Conservation (phyloP, 2,797 vertebrate genomes). For the Crypturellus tataupa region DNA sequence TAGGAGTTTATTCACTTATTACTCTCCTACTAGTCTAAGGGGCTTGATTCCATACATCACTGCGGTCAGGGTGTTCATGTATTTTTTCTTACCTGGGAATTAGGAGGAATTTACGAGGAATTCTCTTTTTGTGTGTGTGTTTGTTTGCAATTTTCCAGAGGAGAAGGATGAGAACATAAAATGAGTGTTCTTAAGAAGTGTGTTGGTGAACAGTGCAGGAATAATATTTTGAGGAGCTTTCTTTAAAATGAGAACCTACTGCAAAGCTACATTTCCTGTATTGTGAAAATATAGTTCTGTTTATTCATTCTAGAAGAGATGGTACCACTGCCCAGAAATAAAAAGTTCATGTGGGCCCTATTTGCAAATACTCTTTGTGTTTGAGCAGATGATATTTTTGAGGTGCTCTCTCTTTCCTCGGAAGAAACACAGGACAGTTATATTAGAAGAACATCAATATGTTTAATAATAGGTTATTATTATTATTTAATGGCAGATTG, state of each 20-base stretch:
- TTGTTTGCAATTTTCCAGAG: not conserved
- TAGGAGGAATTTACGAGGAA: not conserved
- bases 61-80: not conserved
- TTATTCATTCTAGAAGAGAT: not conserved
- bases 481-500: not conserved
- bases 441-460: not conserved
- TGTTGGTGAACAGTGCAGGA: rapidly evolving
- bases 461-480: not conserved
- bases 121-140: not conserved
- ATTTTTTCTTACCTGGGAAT: not conserved
- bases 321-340: not conserved
- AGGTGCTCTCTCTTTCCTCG: not conserved
- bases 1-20: not conserved
- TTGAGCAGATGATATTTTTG: not conserved
- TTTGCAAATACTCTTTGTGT: not conserved
- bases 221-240: not conserved
- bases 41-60: not conserved
- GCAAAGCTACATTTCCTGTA: not conserved
- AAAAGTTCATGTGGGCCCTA: not conserved
- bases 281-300: not conserved
- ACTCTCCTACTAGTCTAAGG: not conserved
- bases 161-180: not conserved
- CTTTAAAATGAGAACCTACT: not conserved
- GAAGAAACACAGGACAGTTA: not conserved
- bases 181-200: not conserved